phyloP scores from a whole-genome alignment of 64 coral and sea anemone species.

The Stichodactyla mertensii region DNA sequence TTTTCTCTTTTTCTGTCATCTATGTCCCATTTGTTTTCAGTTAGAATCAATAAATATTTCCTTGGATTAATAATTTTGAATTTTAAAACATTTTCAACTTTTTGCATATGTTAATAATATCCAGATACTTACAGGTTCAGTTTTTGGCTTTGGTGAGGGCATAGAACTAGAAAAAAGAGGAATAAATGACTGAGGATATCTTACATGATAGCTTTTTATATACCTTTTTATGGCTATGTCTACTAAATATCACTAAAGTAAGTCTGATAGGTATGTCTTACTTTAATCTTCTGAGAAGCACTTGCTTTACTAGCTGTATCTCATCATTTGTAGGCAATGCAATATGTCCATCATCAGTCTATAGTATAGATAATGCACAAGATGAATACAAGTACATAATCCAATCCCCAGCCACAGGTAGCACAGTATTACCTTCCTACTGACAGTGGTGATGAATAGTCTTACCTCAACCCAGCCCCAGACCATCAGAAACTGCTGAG shows the following conservation, averaged over 20 bases:
- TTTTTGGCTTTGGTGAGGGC: neutral
- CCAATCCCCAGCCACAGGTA: no score
- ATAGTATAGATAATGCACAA: neutral
- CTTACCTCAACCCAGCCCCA: slow-evolving; percentile 83
- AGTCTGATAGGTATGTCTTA: neutral
- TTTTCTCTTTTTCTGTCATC: slow-evolving; percentile 75
- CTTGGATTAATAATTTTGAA: neutral
- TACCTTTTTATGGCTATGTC: neutral
- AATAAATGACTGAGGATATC: neutral
- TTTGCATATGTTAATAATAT: neutral
- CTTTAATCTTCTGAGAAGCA: slow-evolving; percentile 69
- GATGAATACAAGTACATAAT: no score
- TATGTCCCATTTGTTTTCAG: neutral
- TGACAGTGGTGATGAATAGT: neutral
- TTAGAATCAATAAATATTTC: no score
- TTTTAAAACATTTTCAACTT: neutral
- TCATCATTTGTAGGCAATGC: slow-evolving; percentile 50
- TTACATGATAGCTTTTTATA: neutral
- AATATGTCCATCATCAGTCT: slow-evolving; percentile 26
- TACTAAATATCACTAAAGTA: neutral
- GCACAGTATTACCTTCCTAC: no score
- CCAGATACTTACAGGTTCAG: slow-evolving; percentile 32
- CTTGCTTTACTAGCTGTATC: slow-evolving; percentile 74
- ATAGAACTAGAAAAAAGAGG: slow-evolving; percentile 15
- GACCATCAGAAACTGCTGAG: slow-evolving; percentile 64